Evolutionary conservation across 2,113 vertebrate species (phyloP).

Genomic region (Hiodon alosoides): DNA sequence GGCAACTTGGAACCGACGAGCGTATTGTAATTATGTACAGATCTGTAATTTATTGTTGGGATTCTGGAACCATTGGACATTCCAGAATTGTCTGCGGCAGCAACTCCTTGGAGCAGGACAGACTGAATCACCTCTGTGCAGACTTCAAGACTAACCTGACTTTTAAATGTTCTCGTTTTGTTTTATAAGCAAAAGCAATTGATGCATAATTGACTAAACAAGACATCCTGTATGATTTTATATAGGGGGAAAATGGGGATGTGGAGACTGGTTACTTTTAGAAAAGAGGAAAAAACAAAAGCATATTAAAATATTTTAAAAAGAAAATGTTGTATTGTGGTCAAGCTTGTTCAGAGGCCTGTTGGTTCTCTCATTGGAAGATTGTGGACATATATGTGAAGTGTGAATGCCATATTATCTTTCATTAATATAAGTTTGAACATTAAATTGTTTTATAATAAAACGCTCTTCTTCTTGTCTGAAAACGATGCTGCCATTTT

Average conservation of each 20-base stretch:
- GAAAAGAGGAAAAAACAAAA: constrained; percentile 53
- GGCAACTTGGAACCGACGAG: constrained; percentile 42
- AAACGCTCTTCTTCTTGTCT: too few relatives aligned
- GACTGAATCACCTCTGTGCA: constrained; percentile 48
- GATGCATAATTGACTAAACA: constrained; percentile 48
- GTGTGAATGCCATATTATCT: too few relatives aligned
- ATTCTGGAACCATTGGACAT: constrained; percentile 31
- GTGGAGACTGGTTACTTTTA: constrained; percentile 49
- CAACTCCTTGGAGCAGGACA: constrained; percentile 26
- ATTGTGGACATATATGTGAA: too few relatives aligned
- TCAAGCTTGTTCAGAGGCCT: not conserved
- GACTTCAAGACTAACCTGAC: constrained; percentile 41
- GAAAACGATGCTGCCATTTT: too few relatives aligned
- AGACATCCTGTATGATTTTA: constrained; percentile 58
- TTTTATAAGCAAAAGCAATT: constrained; percentile 30
- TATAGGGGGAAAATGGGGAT: constrained; percentile 47
- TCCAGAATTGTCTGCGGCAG: constrained; percentile 32
- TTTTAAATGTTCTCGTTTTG: constrained; percentile 52
- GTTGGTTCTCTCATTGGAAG: too few relatives aligned
- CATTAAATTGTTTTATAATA: too few relatives aligned
- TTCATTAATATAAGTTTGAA: too few relatives aligned
- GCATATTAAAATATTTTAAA: constrained; percentile 49
- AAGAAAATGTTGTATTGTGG: constrained; percentile 12
- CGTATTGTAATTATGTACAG: constrained; percentile 80
- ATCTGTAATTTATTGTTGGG: constrained; percentile 72